A percentile compares a stretch with the other conserved stretches of the same genome.
These are phyloP conservation scores for Mactra quadrangularis DNA, from an alignment of 1,140 invertebrate genomes.

Conservation along the genomic window DNA sequence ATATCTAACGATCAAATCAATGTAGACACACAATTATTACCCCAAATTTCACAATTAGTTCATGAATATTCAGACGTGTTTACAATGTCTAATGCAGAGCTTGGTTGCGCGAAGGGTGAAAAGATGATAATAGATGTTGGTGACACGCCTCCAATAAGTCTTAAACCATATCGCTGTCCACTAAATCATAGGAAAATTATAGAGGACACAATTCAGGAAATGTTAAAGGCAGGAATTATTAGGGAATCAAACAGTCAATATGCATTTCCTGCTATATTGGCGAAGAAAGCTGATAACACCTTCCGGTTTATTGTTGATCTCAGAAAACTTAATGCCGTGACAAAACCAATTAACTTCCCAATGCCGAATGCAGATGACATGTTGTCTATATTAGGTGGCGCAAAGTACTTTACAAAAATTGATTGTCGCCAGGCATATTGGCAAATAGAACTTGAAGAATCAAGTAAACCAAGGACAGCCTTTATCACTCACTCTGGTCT, in stretches of 20 bases:
- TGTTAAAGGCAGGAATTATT: slow-evolving; percentile 64
- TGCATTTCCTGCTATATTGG: slow-evolving; percentile 63
- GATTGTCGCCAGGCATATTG: background rate
- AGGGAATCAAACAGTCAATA: slow-evolving; percentile 57
- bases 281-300: slow-evolving; percentile 58
- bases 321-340: slow-evolving; percentile 61
- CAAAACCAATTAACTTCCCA: no score
- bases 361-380: background rate
- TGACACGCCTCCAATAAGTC: slow-evolving; percentile 46
- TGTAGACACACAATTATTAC: no score
- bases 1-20: no score
- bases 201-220: slow-evolving; percentile 57
- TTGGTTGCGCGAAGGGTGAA: slow-evolving; percentile 50
- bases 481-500: background rate
- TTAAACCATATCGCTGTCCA: slow-evolving; percentile 45
- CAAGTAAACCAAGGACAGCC: background rate
- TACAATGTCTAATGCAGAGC: slow-evolving; percentile 38
- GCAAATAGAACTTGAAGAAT: background rate
- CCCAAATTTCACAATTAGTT: no score
- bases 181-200: slow-evolving; percentile 53
- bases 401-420: background rate
- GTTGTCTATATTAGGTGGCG: background rate
- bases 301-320: slow-evolving; percentile 67
- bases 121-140: slow-evolving; percentile 58
- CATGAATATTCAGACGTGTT: no score